These are phyloP conservation scores for Griposia aprilina DNA, from an alignment of 2,888 invertebrate genomes.

Conservation along the genomic window DNA sequence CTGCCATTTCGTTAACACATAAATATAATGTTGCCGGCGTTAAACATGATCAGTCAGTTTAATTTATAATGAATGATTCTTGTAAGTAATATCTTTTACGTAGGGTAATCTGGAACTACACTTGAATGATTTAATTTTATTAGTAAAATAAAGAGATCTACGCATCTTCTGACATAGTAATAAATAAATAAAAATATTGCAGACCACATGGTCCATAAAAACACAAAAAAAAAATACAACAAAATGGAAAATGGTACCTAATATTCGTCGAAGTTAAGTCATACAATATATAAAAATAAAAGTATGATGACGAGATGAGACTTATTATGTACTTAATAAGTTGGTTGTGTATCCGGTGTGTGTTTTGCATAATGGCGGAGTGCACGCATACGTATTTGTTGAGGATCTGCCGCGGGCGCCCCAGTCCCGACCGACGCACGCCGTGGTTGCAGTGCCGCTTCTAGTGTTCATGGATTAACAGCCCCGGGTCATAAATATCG, in stretches of 20 bases:
- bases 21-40: background rate
- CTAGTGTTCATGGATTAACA: constrained; percentile 74
- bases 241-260: background rate
- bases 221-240: too few relatives aligned
- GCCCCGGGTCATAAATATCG: constrained; percentile 71
- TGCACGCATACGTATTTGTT: constrained; percentile 76
- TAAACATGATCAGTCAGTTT: background rate
- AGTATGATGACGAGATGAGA: constrained; percentile 74
- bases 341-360: constrained; percentile 81
- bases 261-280: background rate
- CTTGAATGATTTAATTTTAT: background rate
- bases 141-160: background rate
- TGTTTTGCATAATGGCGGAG: constrained; percentile 83
- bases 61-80: background rate
- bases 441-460: constrained; percentile 67
- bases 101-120: background rate
- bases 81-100: background rate
- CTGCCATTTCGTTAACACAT: background rate
- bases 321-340: constrained; percentile 81
- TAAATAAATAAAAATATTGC: too few relatives aligned
- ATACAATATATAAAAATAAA: background rate
- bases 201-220: too few relatives aligned
- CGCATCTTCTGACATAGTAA: background rate
- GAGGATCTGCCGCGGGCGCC: constrained; percentile 73
- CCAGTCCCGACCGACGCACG: constrained; percentile 43